These are phyloP conservation scores for Tamandua tetradactyla DNA, from an alignment of 2,797 vertebrate species.

Conservation along the genomic window DNA sequence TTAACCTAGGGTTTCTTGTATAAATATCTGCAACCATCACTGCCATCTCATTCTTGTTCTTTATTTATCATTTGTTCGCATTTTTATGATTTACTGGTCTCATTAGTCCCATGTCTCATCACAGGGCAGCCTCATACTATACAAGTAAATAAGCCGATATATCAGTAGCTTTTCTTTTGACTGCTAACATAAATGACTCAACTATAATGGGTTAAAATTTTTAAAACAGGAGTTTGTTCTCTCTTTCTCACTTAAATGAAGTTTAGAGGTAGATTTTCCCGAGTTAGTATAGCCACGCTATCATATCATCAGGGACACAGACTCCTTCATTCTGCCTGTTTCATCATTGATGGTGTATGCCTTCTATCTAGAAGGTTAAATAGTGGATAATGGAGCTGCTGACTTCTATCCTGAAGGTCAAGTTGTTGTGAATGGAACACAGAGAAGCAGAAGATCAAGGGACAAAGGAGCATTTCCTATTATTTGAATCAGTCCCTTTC, in stretches of 20 bases:
- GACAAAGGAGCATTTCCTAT: not conserved
- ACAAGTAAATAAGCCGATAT: not conserved
- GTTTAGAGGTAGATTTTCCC: not conserved
- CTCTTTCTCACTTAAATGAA: not conserved
- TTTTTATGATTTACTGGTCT: not conserved
- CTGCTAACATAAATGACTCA: not conserved
- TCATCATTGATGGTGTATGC: not conserved
- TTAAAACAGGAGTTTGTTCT: not conserved
- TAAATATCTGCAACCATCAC: not conserved
- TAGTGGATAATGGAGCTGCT: not conserved
- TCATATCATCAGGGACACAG: not conserved
- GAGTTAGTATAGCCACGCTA: not conserved
- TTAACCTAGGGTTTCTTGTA: not conserved
- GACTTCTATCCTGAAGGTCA: conserved; percentile 47
- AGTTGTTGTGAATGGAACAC: not conserved
- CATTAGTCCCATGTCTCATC: not conserved
- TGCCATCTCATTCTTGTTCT: not conserved
- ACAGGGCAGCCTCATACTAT: not conserved
- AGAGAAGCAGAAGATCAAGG: not conserved
- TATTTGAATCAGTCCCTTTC: not conserved
- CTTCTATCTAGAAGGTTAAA: conserved; percentile 49
- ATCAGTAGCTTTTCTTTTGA: not conserved
- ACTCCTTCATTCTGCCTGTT: not conserved
- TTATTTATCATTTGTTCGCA: not conserved
- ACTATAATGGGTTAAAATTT: not conserved